Base-by-base conservation (phyloP, 2,797 vertebrate genomes). In the Squalus acanthias region DNA sequence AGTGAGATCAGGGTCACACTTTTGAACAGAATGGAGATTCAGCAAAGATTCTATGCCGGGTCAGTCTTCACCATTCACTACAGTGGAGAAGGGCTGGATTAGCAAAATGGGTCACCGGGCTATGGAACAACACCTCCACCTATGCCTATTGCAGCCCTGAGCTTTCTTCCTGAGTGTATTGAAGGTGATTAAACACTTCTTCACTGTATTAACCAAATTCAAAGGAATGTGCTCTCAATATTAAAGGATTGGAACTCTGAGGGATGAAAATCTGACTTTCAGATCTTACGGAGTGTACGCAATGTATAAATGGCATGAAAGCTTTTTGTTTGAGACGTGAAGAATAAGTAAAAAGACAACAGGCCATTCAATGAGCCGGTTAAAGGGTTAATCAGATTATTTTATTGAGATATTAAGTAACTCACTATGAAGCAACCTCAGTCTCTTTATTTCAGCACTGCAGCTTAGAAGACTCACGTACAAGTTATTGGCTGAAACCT, bases 401-500 rank as follows among this genome's bases (percentile, higher is more conserved):
- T 67, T 39, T 92, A 29, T 15, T 67, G 29, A 33, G 20, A 53
- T 15, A 63, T 60, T 33, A n/a, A 92, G 17, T 39, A 92, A 67
- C 29, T n/a, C 87, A 60, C 24, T 17, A 20, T 1, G 6, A 65
- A 65, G 6, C 88, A 60, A 91, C 20, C 46, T 33, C 89, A 92
- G 89, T n/a, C 88, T 63, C 13, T 91, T 65, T 91, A 91, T 7
- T 29, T 33, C 39, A 20, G 13, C 33, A 6, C 33, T 17, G 33
- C 39, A 53, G 33, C n/a, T 65, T 3, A 92, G 65, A 92, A 92
- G 60, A 8, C 33, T n/a, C 60, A 65, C 7, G 20, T 50, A 85
- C 82, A 85, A 50, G 46, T 85, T 85, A 85, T 85, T 85, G 89
- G 89, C 33, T 92, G 15, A 65, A 92, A n/a, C 17, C 89, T 65